Base-by-base conservation (phyloP, 2,797 vertebrate genomes). In the Muscicapa comitata region DNA sequence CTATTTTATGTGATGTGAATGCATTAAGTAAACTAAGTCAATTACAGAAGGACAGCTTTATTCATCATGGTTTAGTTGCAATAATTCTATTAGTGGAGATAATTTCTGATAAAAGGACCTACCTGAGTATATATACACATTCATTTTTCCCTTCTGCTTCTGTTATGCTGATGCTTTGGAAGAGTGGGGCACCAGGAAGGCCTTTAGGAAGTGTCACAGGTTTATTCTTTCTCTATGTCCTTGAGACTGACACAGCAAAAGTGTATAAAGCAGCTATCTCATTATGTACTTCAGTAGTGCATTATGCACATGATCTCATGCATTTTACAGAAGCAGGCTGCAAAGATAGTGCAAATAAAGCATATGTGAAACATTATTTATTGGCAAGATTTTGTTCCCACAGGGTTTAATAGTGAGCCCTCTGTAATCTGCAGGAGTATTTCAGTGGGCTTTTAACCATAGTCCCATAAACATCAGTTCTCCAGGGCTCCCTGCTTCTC, bases 311-410 rank as follows among this genome's bases (percentile, higher is more conserved):
- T 51, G 65, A 72, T 71, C 82, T 91, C 93, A 90, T 90, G 66
- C 76, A 88, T 96, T 95, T 94, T 93, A 86, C 79, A 94, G 79
- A 78, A 78, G 76, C 50, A 75, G 61, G 70, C 61, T 91, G 57
- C 65, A 91, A 91, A 89, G 29, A 29, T 35, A 59, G 23, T 51
- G 57, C 61, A 94, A 84, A 88, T 81, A 94, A 83, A 95, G n/a
- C 35, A 29, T 75, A 29, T 15, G 70, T 48, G 70, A 90, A 88
- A 58, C 50, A 42, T 76, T 78, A 83, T 83, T 90, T 94, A 94
- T 88, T 88, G 66, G 68, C 35, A 61, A 45, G 54, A 25, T 48
- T 85, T 77, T 61, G 23, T 61, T 95, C 65, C 40, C 75, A 51
- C 25, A 29, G 48, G 50, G 26, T 66, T 91, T 75, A 77, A 50